These are phyloP conservation scores for Eublepharis macularius DNA, from an alignment of 2,113 vertebrate species.

Conservation along the genomic window DNA sequence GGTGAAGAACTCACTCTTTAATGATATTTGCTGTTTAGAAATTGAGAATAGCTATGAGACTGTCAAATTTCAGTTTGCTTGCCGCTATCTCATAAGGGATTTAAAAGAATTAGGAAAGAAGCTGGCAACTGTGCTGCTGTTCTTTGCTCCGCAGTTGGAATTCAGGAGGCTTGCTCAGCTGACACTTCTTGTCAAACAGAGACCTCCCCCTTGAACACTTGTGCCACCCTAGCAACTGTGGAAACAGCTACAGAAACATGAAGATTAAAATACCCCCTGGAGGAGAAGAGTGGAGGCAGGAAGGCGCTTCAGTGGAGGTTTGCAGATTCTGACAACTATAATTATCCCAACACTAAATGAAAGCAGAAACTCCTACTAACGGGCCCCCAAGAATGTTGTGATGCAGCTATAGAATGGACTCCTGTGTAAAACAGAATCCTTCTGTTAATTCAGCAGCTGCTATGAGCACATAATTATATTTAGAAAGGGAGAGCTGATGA, in stretches of 20 bases:
- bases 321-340: constrained; percentile 48
- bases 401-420: neutral
- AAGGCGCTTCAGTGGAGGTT: constrained; percentile 19
- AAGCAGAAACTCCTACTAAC: constrained; percentile 27
- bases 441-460: constrained; percentile 53
- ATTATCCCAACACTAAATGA: constrained; percentile 48
- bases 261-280: constrained; percentile 37
- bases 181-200: constrained; percentile 29
- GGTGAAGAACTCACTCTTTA: no score
- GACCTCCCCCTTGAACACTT: constrained; percentile 25
- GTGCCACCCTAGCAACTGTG: constrained; percentile 48
- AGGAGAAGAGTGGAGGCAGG: neutral
- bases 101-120: constrained; percentile 1
- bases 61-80: neutral
- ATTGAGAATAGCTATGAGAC: no score
- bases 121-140: constrained; percentile 21
- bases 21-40: no score
- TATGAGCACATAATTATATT: constrained; percentile 55
- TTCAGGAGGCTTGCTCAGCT: constrained; percentile 30
- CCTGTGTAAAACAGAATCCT: constrained; percentile 51
- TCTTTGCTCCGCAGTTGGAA: neutral
- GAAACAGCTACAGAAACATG: constrained; percentile 42
- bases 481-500: constrained; percentile 58
- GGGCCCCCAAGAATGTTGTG: constrained; percentile 24
- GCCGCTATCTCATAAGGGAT: constrained; percentile 5